Conservation (phyloP, 2,113 vertebrate species). For the Oenanthe melanoleuca region DNA sequence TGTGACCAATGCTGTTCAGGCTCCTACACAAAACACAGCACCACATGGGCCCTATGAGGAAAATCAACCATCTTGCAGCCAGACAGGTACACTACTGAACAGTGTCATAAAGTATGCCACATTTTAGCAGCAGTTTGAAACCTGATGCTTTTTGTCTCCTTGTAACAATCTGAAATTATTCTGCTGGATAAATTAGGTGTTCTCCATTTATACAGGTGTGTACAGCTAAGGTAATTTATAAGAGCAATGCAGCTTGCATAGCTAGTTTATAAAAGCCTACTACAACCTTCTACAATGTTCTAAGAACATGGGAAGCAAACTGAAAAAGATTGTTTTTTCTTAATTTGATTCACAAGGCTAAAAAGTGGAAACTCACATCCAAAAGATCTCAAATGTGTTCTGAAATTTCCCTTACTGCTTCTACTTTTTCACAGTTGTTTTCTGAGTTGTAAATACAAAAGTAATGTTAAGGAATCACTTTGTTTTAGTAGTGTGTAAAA, state of each 20-base stretch:
- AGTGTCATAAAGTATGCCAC: no score
- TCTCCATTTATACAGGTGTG: no score
- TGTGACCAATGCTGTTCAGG: fast-evolving
- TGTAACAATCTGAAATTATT: no score
- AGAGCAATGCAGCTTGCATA: no score
- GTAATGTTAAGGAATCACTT: background rate
- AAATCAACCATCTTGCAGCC: background rate
- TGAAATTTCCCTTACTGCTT: background rate
- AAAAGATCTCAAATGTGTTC: background rate
- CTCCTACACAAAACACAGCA: fast-evolving
- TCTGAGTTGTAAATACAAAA: background rate
- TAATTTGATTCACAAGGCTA: background rate
- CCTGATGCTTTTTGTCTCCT: no score
- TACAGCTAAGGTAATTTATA: no score
- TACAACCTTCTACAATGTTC: no score
- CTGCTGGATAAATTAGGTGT: no score
- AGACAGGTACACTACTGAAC: background rate
- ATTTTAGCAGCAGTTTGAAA: no score
- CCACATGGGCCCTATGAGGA: fast-evolving
- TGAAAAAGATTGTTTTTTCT: no score
- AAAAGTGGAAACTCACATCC: background rate
- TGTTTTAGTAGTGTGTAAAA: background rate
- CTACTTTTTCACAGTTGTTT: background rate
- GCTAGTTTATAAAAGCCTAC: no score
- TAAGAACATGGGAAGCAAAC: no score